Percentiles rank a stretch among this genome's conserved stretches.
Conservation (phyloP, 2,113 vertebrate genomes). For the Misgurnus anguillicaudatus region DNA sequence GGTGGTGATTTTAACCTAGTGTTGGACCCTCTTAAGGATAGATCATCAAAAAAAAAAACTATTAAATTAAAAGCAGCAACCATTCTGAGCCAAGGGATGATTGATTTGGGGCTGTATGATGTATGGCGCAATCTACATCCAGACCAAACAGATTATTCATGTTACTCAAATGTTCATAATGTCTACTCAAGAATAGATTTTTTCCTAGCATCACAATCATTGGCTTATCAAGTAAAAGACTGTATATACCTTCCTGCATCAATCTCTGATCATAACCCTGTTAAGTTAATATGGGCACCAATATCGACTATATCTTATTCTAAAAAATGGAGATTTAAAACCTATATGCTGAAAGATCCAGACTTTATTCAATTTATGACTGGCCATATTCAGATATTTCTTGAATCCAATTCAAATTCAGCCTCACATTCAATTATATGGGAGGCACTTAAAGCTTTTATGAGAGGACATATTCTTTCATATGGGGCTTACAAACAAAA, state of each 20-base stretch:
- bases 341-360: too few species aligned
- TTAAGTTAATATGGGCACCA: too few species aligned
- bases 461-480: conserved; percentile 7
- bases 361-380: too few species aligned
- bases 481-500: not conserved
- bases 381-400: not conserved
- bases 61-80: not conserved
- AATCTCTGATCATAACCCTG: too few species aligned
- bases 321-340: too few species aligned
- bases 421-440: conserved; percentile 1
- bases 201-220: too few species aligned
- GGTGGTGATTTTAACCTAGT: not conserved
- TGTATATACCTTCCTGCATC: too few species aligned
- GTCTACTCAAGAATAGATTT: too few species aligned
- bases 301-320: too few species aligned
- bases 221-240: too few species aligned
- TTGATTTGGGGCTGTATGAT: not conserved
- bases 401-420: not conserved
- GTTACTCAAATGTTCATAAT: too few species aligned
- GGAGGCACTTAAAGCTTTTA: conserved; percentile 13
- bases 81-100: not conserved
- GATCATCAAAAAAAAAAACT: not conserved
- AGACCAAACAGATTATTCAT: not conserved
- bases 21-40: not conserved
- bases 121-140: not conserved